Base-by-base conservation (phyloP, 2,797 vertebrate species). In the Falco cherrug region DNA sequence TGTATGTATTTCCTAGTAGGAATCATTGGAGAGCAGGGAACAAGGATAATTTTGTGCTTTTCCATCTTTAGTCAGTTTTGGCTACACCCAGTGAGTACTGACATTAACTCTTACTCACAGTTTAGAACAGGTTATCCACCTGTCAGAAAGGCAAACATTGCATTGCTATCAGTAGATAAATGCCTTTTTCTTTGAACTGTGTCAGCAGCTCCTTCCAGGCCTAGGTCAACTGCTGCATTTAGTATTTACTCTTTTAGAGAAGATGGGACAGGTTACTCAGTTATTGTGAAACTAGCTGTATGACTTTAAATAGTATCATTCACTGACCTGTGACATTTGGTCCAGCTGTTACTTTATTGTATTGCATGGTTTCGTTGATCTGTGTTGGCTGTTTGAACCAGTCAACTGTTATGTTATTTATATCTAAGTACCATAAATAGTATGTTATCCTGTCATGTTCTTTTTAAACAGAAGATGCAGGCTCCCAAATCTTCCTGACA, bases 391-490 rank as follows among this genome's bases (percentile, higher is more conserved):
- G 3, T 48, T 85, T 78, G 65, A 80, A 51, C 39, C 22, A 56
- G 26, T 15, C 10, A 43, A 7, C 25, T 87, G 10, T 69, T 79
- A 61, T 11, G 9, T 50, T 79, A 79, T 69, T 92, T 61, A 61
- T 60, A 31, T 53, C 18, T 70, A 54, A 89, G 89, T 80, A 24
- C 2, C 2, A 3, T 79, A 79, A 79, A 69, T 61, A 43, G 59
- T 67, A 39, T 10, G 7, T 47, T 89, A 61, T 50, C 53, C 21
- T 85, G 16, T 68, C 6, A 10, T 57, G 25, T 74, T 92, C 22
- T 89, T 92, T 87, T 95, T 67, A 75, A 89, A 90, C 94, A 99
- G 99, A 98, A 95, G 98, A 99, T 93, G 98, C 95, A 65, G 99
- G 99, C 11, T 35, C 83, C 84, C 96, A 95, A 18, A 98, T 99